A percentile compares a stretch with the other conserved stretches of the same genome.
These are phyloP conservation scores for Cottus gobio DNA, from an alignment of 2,113 vertebrate species.

Conservation along the genomic window DNA sequence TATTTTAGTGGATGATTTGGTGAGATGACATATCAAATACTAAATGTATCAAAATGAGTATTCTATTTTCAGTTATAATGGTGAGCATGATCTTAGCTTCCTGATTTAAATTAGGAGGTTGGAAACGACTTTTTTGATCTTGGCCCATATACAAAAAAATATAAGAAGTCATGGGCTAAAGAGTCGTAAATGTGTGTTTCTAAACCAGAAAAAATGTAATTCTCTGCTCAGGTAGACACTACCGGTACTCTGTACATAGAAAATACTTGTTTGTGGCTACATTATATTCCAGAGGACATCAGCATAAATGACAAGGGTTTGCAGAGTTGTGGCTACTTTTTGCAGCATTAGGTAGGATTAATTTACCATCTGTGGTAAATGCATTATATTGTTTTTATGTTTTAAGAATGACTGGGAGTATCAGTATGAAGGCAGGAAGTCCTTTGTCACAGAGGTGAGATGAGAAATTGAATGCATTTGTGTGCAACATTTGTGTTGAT, in stretches of 20 bases:
- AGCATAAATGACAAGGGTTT: not conserved
- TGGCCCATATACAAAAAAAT: too few relatives aligned
- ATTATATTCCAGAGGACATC: not conserved
- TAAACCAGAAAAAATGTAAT: too few relatives aligned
- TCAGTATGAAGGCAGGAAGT: constrained; percentile 82
- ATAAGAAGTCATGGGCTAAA: too few relatives aligned
- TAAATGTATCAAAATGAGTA: not conserved
- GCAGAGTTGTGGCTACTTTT: not conserved
- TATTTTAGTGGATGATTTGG: not conserved
- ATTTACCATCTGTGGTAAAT: not conserved
- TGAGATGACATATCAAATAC: too few relatives aligned
- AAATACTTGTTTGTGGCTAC: too few relatives aligned
- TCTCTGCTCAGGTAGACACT: too few relatives aligned
- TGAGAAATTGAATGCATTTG: not conserved
- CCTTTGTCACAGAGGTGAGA: constrained; percentile 92
- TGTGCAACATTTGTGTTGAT: not conserved
- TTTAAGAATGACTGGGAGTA: constrained; percentile 85
- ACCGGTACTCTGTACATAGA: too few relatives aligned
- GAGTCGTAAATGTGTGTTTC: too few relatives aligned
- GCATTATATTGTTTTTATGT: constrained; percentile 1
- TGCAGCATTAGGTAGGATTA: not conserved
- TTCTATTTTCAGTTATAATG: not conserved
- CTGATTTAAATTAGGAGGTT: not conserved
- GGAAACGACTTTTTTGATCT: not conserved
- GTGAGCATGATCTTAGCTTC: not conserved